Percentiles rank a stretch among this genome's conserved stretches.
Evolutionary conservation across 2,888 invertebrate species (phyloP).

Genomic region (Patella caerulea): DNA sequence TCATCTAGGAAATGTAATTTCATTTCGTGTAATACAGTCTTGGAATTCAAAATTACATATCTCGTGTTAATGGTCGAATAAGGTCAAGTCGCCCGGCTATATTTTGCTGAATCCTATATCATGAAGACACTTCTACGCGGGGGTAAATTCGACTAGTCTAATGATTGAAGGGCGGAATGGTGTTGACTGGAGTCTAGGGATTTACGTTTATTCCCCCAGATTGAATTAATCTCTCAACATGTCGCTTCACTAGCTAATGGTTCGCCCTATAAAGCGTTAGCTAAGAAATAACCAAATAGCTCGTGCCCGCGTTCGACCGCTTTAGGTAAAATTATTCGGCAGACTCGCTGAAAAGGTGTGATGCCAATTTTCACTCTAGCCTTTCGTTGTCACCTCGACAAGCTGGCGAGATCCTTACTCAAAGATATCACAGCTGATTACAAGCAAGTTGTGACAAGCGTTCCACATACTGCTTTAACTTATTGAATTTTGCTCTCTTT

Average conservation of each 20-base stretch:
- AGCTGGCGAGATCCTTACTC: neutral
- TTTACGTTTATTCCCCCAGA: neutral
- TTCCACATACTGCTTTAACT: neutral
- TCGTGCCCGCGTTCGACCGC: too few species aligned
- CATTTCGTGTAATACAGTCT: too few species aligned
- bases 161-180: neutral
- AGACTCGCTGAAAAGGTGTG: constrained; percentile 23
- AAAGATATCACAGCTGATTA: neutral
- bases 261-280: too few species aligned
- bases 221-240: constrained; percentile 2
- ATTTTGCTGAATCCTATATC: too few species aligned
- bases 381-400: constrained; percentile 16
- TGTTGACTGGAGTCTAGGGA: constrained; percentile 9
- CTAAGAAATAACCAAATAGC: too few species aligned
- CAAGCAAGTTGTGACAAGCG: neutral
- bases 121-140: too few species aligned
- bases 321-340: neutral
- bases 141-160: too few species aligned
- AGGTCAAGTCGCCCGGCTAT: too few species aligned
- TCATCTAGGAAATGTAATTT: too few species aligned
- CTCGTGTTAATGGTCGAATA: too few species aligned
- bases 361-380: constrained; percentile 35
- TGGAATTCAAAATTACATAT: too few species aligned
- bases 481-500: neutral
- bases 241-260: constrained; percentile 1